Evolutionary conservation across 2,797 vertebrate genomes (phyloP).

Genomic region (Hydrolagus colliei): DNA sequence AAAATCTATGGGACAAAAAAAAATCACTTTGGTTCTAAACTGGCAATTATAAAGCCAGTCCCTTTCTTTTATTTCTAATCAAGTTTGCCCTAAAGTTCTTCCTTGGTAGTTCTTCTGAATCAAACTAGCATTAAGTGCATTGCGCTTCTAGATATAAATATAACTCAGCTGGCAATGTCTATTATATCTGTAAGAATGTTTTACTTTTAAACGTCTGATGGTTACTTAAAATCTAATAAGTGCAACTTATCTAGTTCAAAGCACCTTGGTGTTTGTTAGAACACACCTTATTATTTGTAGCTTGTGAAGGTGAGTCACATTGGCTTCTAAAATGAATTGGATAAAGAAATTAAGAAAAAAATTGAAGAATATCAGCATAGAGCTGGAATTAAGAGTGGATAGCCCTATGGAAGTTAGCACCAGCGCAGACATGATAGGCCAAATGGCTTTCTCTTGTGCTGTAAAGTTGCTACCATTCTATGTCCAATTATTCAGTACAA

Average conservation of each 20-base stretch:
- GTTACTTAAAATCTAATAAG: neutral
- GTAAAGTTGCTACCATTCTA: too few species aligned
- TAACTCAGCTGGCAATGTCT: too few species aligned
- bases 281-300: neutral
- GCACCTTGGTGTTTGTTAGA: neutral
- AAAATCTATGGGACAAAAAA: neutral
- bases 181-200: neutral
- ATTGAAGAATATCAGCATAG: too few species aligned
- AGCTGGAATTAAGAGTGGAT: too few species aligned
- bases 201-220: neutral
- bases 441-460: too few species aligned
- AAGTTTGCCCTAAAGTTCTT: too few species aligned
- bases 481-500: neutral
- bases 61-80: neutral
- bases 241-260: neutral
- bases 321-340: too few species aligned
- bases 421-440: too few species aligned
- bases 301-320: too few species aligned
- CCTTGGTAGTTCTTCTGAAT: neutral
- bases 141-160: neutral
- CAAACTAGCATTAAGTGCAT: neutral
- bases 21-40: neutral
- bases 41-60: neutral
- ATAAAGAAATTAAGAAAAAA: too few species aligned
- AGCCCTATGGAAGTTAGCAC: too few species aligned